Evolutionary conservation across 2,888 invertebrate species (phyloP).

Genomic region (Aromia moschata): DNA sequence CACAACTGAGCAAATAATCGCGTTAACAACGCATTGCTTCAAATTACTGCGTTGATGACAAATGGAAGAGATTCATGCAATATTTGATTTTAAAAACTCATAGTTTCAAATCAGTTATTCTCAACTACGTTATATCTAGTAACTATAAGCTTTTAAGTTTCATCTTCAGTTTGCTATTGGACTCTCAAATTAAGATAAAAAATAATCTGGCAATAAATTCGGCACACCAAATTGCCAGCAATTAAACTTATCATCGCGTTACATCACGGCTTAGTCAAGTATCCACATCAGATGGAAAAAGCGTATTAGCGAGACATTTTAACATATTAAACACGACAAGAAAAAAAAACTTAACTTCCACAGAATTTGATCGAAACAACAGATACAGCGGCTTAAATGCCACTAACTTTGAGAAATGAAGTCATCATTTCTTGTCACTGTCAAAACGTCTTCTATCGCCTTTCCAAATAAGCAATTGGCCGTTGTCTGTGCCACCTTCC

Average conservation of each 20-base stretch:
- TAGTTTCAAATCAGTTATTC: too few species aligned
- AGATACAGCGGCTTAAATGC: slow-evolving; percentile 34
- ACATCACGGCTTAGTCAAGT: not conserved
- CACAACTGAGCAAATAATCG: too few species aligned
- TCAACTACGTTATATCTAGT: too few species aligned
- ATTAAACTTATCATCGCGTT: not conserved
- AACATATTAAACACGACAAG: slow-evolving; percentile 5
- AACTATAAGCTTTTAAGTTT: too few species aligned
- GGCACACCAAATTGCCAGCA: not conserved
- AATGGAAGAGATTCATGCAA: too few species aligned
- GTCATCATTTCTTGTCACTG: slow-evolving; percentile 46
- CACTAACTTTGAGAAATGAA: slow-evolving; percentile 41
- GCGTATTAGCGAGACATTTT: slow-evolving; percentile 6
- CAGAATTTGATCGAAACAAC: slow-evolving; percentile 27
- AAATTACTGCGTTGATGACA: too few species aligned
- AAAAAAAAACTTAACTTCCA: slow-evolving; percentile 5
- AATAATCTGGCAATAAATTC: too few species aligned
- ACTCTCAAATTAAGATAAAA: too few species aligned
- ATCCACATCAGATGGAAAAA: slow-evolving; percentile 8
- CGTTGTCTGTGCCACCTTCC: slow-evolving; percentile 51
- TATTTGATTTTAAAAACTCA: too few species aligned
- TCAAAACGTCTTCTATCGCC: slow-evolving; percentile 41
- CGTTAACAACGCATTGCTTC: too few species aligned
- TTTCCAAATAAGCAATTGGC: slow-evolving; percentile 51
- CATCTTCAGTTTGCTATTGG: too few species aligned